Base-by-base conservation (phyloP, 2,797 vertebrate genomes). In the Betta splendens region DNA sequence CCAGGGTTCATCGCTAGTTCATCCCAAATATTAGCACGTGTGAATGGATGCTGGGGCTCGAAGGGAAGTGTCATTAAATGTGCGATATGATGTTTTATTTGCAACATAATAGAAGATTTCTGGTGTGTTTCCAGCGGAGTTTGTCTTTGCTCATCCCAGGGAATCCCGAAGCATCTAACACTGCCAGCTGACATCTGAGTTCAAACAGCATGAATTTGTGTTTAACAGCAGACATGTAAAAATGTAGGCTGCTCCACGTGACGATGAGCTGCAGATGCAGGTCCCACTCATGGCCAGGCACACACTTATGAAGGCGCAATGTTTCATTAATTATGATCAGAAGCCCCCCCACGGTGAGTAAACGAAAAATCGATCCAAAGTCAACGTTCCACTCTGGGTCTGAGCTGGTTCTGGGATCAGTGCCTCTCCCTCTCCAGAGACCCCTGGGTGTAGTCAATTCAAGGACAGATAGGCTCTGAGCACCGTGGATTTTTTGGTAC, bases 381-480 rank as follows among this genome's bases (percentile, higher is more conserved):
- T 55, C 68, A 65, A 75, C 65, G 83, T 70, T 54, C 16, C 56
- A 74, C 49, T 36, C 26, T 31, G 36, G 70, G 66, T 74, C 70
- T 60, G 40, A 45, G 47, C 64, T 46, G 69, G 29, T 55, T 54
- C 31, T n/a, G 9, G 77, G 78, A 87, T 90, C 84, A 84, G 52
- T 82, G 70, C 74, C 46, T 77, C 46, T 57, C 20, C 46, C 55
- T 86, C 83, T 80, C 57, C 51, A 20, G 67, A 53, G 83, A 87
- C 62, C 71, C 71, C 61, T 64, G 49, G 42, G 45, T 72, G 72
- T 78, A 70, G 80, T 80, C 64, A 73, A 72, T 83, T 87, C 75
- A 89, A 89, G 86, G 85, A 86, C 88, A 85, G 79, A 83, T 64
- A 35, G 77, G 48, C 77, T 87, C 68, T 66, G 80, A 85, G 79